Conservation (phyloP, 2,113 vertebrate species). For the Mohoua ochrocephala region DNA sequence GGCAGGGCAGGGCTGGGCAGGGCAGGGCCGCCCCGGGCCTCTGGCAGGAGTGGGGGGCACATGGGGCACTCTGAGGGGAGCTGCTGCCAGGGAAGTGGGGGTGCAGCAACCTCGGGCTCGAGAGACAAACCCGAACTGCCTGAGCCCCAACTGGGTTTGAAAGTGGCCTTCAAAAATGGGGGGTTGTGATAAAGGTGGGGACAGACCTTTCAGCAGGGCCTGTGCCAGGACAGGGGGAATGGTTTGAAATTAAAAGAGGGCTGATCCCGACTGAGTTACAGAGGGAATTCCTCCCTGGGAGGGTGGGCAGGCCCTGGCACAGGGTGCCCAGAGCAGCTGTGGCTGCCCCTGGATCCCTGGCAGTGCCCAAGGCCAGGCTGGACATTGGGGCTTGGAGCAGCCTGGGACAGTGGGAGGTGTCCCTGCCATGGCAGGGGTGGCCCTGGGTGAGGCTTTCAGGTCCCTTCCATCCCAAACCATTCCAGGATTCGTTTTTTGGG, state of each 20-base stretch:
- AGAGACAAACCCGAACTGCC: accelerated
- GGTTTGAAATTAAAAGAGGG: neutral
- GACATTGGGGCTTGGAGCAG: neutral
- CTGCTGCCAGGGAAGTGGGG: neutral
- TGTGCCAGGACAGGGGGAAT: neutral
- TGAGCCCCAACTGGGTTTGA: neutral
- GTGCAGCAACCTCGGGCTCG: neutral
- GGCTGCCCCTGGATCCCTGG: neutral
- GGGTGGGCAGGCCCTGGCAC: neutral
- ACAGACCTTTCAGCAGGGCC: neutral
- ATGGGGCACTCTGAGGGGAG: neutral
- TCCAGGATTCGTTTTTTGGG: neutral
- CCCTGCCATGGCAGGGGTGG: neutral
- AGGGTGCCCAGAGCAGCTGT: neutral
- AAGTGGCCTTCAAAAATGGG: neutral
- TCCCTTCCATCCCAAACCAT: neutral
- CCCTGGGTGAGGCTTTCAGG: accelerated
- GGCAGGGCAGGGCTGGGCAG: neutral
- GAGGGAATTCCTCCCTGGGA: accelerated
- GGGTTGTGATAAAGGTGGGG: neutral
- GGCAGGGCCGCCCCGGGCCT: too few relatives aligned
- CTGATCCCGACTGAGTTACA: too few relatives aligned
- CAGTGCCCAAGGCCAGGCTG: accelerated
- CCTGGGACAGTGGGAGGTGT: neutral
- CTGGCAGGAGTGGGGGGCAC: neutral